Conservation (phyloP, 1,140 invertebrate species). For the Pachypeltis micranthus region DNA sequence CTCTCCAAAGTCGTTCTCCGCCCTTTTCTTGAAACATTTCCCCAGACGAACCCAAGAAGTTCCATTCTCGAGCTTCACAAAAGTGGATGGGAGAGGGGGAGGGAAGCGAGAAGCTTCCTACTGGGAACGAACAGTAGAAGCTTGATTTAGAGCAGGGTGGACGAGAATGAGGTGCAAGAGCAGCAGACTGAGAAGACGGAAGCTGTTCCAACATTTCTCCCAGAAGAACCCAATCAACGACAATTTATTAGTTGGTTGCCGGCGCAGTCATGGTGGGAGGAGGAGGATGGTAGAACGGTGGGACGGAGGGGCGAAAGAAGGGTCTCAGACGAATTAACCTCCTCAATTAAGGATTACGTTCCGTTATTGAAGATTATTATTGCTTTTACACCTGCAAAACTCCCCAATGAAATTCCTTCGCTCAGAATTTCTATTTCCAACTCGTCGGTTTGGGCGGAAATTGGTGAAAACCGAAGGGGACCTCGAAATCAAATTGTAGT, state of each 20-base stretch:
- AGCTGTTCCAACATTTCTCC: too few species aligned
- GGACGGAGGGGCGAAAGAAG: background rate
- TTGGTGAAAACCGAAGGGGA: too few species aligned
- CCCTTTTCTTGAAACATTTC: conserved; percentile 5
- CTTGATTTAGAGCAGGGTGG: conserved; percentile 2
- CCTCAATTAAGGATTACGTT: conserved; percentile 2
- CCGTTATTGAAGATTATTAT: conserved; percentile 4
- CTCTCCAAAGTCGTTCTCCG: background rate
- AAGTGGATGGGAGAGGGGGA: too few species aligned
- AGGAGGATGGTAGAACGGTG: background rate
- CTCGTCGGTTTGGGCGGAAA: too few species aligned
- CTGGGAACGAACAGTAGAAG: background rate
- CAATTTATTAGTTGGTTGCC: conserved; percentile 3
- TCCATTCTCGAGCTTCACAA: conserved; percentile 2
- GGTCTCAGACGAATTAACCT: conserved; percentile 9
- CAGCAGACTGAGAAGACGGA: too few species aligned
- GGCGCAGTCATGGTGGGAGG: background rate
- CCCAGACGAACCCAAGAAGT: conserved; percentile 2
- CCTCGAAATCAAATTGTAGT: too few species aligned
- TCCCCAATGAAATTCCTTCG: too few species aligned
- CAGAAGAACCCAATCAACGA: conserved; percentile 3
- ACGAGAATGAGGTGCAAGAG: background rate
- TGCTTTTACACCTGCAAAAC: conserved; percentile 6
- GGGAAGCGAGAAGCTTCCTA: background rate
- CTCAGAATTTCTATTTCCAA: background rate